Base-by-base conservation (phyloP, 64 coral and sea anemone genomes). In the Pocillopora damicornis region DNA sequence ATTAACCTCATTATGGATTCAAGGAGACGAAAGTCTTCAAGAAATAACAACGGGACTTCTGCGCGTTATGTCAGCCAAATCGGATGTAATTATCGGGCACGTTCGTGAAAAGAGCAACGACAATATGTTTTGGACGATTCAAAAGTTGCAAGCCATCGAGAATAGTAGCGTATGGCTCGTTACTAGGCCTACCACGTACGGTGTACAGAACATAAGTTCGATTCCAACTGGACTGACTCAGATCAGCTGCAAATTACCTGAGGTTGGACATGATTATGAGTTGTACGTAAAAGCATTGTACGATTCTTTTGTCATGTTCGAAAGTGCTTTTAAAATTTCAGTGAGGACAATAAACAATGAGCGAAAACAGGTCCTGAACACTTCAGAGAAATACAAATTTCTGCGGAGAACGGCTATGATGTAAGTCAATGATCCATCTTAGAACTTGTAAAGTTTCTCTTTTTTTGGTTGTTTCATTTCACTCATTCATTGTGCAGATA, bases 241-340 rank as follows among this genome's bases (percentile, higher is more conserved):
- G 81, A 18, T 85, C 30, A 58, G 22, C 6, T 10, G 11, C 1
- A 71, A 65, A 42, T 68, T 37, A 26, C 81, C 81, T 0, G 81
- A 72, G 64, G 56, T 85, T 0, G 17, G 63, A 1, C 64, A 73
- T 42, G 81, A 85, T 10, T 73, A 45, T 13, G 64, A 73, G 64
- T 67, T 72, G 64, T 85, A 85, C 12, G 26, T 30, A 16, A 85
- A 85, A 11, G 81, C 35, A 15, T 58, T 85, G 37, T 85, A 58
- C n/a, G 81, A 85, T 58, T 85, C 81, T 37, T 85, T 85, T 85
- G 65, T 73, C 7, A 37, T 85, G 65, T 72, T 85, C 72, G 81
- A 85, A 37, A 73, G 64, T 22, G 65, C 65, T 72, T 85, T 72
- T 58, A 85, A 58, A 45, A 37, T 37, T 56, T 72, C 81, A 26